Evolutionary conservation across 2,113 vertebrate genomes (phyloP).

Genomic region (Rhinichthys klamathensis): DNA sequence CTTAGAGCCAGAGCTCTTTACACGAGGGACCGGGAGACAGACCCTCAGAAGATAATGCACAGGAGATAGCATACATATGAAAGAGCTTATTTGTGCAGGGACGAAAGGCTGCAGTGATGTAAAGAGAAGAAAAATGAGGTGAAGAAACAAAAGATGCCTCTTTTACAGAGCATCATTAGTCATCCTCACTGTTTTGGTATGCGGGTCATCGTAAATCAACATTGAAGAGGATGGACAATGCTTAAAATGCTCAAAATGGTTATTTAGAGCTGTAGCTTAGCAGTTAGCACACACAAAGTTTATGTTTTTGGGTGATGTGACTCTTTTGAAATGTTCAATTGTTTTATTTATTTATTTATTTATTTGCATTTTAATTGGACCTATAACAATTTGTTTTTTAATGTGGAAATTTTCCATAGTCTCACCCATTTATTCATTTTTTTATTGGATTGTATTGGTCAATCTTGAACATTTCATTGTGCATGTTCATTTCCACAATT

Average conservation of each 20-base stretch:
- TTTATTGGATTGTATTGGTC: not conserved
- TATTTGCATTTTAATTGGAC: not conserved
- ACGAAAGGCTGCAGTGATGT: conserved; percentile 9
- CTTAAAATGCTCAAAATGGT: not conserved
- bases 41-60: conserved; percentile 28
- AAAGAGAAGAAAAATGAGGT: conserved; percentile 31
- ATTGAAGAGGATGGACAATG: conserved; percentile 17
- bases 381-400: not conserved
- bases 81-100: conserved; percentile 11
- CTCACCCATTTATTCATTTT: not conserved
- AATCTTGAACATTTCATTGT: not conserved
- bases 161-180: conserved; percentile 11
- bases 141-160: conserved; percentile 38
- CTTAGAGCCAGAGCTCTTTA: conserved; percentile 33
- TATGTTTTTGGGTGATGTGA: not conserved
- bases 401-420: not conserved
- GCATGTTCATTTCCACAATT: not conserved
- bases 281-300: not conserved
- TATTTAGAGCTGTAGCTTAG: not conserved
- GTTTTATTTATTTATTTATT: no score
- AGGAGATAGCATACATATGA: conserved; percentile 21
- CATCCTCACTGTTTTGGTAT: not conserved
- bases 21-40: conserved; percentile 25
- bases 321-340: no score
- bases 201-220: conserved; percentile 27